A percentile compares a stretch with the other conserved stretches of the same genome.
These are phyloP conservation scores for Muscicapa striata DNA, from an alignment of 2,797 vertebrate genomes.

Conservation along the genomic window DNA sequence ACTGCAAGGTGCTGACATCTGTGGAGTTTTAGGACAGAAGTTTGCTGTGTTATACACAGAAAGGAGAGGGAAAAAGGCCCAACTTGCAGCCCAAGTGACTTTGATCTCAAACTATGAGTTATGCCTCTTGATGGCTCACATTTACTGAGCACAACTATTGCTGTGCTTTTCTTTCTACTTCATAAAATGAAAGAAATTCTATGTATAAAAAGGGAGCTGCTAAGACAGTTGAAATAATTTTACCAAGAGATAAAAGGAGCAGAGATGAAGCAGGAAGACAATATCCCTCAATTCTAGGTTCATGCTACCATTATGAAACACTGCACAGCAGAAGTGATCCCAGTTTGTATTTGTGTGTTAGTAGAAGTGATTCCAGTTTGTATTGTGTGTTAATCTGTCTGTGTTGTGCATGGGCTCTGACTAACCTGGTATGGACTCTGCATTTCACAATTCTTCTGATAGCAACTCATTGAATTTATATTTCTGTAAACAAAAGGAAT, in stretches of 20 bases:
- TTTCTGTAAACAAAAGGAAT: background rate
- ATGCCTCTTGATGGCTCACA: background rate
- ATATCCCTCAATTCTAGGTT: background rate
- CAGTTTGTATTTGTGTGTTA: background rate
- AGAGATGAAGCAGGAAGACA: background rate
- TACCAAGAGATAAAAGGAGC: background rate
- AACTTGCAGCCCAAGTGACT: accelerated
- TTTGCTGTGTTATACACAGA: background rate
- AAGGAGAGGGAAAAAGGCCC: background rate
- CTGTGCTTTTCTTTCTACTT: background rate
- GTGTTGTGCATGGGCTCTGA: background rate
- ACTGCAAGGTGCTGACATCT: background rate
- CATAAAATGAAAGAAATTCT: background rate
- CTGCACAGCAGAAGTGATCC: background rate
- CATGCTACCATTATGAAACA: accelerated
- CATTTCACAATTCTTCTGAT: background rate
- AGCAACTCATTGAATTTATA: background rate
- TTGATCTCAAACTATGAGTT: background rate
- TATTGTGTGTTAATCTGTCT: background rate
- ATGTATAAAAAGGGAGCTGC: background rate
- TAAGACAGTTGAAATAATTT: background rate
- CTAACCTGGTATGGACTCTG: background rate
- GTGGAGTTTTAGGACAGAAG: background rate
- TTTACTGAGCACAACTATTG: background rate
- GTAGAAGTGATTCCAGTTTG: background rate